Evolutionary conservation across 2,113 vertebrate genomes (phyloP), one percentile per base, ranked within the genome.

Genomic region (Willisornis vidua): DNA sequence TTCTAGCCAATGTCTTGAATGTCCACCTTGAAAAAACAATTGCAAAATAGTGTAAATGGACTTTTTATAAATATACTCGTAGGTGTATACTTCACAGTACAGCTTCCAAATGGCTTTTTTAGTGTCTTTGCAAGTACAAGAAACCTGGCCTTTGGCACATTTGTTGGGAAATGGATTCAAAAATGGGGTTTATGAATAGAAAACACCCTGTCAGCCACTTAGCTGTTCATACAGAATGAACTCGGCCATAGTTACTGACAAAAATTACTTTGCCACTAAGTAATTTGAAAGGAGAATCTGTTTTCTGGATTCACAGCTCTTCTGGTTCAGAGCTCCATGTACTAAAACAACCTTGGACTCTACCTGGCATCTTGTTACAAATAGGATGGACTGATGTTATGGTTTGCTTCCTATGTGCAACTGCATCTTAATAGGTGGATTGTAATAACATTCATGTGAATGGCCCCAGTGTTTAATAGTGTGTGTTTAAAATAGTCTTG

Each of bases 371-470:
- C 66, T 79, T 82, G 19, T 65, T 91, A 67, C 31, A 85, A 79
- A 73, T 59, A 70, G 78, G 78, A 67, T 87, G 74, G 49, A 80
- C 79, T 87, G 51, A 41, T 93, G 75, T 43, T 88, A 49, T 90
- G 72, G 19, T 80, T 96, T 95, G 78, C 78, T 93, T 89, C 51
- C 33, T 10, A 6, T 68, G 57, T 87, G 46, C 41, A 83, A 89
- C 81, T 94, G 66, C 87, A 93, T 89, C 67, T 90, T 96, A 95
- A 80, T 92, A 96, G 88, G 59, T 58, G 35, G 78, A 85, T 93
- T 85, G 81, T 91, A 95, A 49, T 94, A 91, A 87, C 26, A 43
- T 94, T 54, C 66, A 4, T 83, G 67, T 96, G 95, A 97, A 94
- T 91, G 72, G 75, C 29, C 33, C 31, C 51, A 90, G 71, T 96